Evolutionary conservation across 2,113 vertebrate genomes (phyloP).

Genomic region (Hystrix cristata): DNA sequence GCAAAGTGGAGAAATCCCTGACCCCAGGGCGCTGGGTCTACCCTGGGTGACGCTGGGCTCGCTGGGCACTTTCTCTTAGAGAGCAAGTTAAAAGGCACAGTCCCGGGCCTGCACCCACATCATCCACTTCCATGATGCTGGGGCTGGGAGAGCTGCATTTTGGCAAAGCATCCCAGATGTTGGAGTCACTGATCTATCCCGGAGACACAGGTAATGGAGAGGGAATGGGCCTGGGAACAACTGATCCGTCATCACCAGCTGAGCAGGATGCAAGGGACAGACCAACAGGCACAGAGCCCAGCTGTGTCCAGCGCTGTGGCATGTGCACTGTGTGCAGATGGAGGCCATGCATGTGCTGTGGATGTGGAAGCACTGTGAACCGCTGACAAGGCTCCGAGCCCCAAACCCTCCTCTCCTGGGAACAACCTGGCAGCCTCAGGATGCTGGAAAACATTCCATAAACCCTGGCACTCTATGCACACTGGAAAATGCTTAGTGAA

Average conservation of each 20-base stretch:
- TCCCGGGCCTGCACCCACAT: background rate
- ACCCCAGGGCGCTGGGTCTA: background rate
- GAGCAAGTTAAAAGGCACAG: background rate
- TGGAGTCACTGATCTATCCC: rapidly evolving
- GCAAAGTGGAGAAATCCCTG: background rate
- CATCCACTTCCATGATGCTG: background rate
- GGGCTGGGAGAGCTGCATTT: background rate
- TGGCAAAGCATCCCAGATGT: too few species aligned
- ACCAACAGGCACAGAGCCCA: background rate
- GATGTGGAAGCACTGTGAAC: background rate
- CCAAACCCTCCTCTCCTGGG: background rate
- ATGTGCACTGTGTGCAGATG: rapidly evolving
- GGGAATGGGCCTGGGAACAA: too few species aligned
- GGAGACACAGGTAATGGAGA: background rate
- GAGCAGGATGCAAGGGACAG: background rate
- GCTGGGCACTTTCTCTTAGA: background rate
- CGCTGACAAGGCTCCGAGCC: background rate
- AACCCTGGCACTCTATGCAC: background rate
- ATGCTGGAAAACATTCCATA: background rate
- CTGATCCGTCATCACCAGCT: rapidly evolving
- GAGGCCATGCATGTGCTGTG: rapidly evolving
- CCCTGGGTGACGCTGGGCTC: background rate
- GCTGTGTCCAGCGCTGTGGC: background rate
- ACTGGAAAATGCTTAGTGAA: background rate
- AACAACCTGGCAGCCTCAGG: background rate